Percentiles rank a stretch among this genome's conserved stretches.
These are phyloP conservation scores for Drosophila azteca DNA, from an alignment of 1,140 invertebrate species.

Conservation along the genomic window DNA sequence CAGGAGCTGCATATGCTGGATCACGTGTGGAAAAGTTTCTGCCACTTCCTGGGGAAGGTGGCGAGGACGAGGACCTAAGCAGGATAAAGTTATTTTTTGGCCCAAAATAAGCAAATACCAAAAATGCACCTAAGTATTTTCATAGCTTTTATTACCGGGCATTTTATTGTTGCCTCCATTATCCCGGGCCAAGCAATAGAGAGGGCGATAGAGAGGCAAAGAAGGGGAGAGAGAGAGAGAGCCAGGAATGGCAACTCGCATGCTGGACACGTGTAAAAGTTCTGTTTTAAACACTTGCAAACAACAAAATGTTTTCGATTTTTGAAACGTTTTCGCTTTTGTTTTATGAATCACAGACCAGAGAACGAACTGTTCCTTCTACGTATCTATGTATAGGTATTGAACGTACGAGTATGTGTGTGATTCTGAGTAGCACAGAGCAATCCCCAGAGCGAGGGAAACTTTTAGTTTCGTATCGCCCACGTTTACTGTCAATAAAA, in stretches of 20 bases:
- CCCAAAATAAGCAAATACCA: constrained; percentile 56
- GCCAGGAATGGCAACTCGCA: constrained; percentile 41
- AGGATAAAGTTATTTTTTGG: constrained; percentile 54
- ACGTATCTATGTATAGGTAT: constrained; percentile 7
- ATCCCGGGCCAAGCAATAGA: background rate
- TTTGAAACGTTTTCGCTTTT: constrained; percentile 59
- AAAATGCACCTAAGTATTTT: constrained; percentile 59
- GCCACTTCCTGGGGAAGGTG: constrained; percentile 17
- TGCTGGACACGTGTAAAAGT: constrained; percentile 79
- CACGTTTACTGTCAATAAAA: constrained; percentile 82
- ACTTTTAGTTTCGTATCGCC: constrained; percentile 74
- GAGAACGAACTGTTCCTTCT: constrained; percentile 11
- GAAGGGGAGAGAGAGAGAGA: background rate
- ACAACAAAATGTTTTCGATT: constrained; percentile 69
- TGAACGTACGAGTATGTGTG: background rate
- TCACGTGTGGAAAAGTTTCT: constrained; percentile 60
- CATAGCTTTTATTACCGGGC: constrained; percentile 46
- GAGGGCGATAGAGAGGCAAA: background rate
- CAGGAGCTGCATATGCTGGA: constrained; percentile 10
- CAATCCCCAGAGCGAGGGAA: constrained; percentile 67
- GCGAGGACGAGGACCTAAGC: no score
- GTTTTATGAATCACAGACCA: constrained; percentile 70
- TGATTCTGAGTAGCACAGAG: constrained; percentile 15
- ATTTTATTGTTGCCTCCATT: constrained; percentile 37
- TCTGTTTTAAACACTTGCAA: constrained; percentile 76